Percentiles rank a stretch among this genome's conserved stretches.
These are phyloP conservation scores for Micromussa lordhowensis DNA, from an alignment of 92 coral and sea anemone genomes.

Conservation along the genomic window DNA sequence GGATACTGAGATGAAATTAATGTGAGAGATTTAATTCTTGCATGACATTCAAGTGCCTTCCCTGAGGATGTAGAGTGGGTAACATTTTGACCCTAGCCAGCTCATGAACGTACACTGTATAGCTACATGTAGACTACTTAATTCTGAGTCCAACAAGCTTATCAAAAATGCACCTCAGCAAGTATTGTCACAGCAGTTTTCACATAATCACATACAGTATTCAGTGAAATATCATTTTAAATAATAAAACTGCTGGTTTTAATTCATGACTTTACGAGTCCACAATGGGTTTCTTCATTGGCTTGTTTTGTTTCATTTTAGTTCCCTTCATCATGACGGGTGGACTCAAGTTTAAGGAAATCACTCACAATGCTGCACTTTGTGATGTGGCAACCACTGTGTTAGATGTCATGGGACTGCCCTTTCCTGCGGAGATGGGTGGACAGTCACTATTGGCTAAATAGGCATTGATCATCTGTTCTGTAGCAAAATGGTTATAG, in stretches of 20 bases:
- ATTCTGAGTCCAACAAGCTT: no score
- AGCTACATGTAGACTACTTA: no score
- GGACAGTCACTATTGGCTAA: conserved; percentile 86
- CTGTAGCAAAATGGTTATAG: background rate
- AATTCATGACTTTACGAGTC: background rate
- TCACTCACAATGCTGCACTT: conserved; percentile 91
- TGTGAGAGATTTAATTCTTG: no score
- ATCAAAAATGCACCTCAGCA: no score
- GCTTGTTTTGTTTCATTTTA: conserved; percentile 28
- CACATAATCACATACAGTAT: background rate
- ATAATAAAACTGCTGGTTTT: background rate
- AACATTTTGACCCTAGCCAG: no score
- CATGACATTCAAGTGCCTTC: no score
- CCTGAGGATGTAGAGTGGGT: no score
- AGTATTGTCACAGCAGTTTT: no score
- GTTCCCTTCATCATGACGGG: conserved; percentile 91
- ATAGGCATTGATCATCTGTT: background rate
- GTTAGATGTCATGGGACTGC: conserved; percentile 92
- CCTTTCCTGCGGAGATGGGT: conserved; percentile 84
- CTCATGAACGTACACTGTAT: no score
- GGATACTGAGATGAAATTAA: no score
- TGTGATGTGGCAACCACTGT: conserved; percentile 99
- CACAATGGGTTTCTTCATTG: background rate
- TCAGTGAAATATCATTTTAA: no score
- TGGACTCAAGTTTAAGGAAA: conserved; percentile 78